Evolutionary conservation across 2,797 vertebrate species (phyloP), one percentile per base, ranked within the genome.

Genomic region (Nannoperca obscura): DNA sequence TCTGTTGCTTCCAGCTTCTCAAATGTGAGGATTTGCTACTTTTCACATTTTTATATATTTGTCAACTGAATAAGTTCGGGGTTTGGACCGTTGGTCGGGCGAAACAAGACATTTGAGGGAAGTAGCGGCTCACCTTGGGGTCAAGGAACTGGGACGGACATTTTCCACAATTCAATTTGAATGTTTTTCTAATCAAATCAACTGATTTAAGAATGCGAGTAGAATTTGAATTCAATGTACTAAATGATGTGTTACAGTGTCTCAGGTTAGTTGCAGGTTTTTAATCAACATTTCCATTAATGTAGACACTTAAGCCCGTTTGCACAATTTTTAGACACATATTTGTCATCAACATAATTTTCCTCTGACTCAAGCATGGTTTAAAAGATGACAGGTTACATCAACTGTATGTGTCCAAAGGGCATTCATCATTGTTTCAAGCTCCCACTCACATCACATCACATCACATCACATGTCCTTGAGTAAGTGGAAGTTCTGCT

Each of bases 331-430:
- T 52, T 76, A 14, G 24, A 27, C 24, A 47, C 30, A 0, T 58
- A 15, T 71, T 59, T 62, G 49, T 84, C 76, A 68, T 75, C 49
- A 2, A 7, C 47, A 66, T 80, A 74, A 34, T 61, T 82, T 22
- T 59, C 50, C 15, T 78, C 42, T 84, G 44, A 71, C 52, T 54
- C 8, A 0, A 32, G 1, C n/a, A 5, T 54, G 50, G 7, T 32
- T 79, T 55, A 62, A 76, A 67, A 40, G 22, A 74, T 42, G 34
- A 75, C n/a, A 44, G n/a, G 38, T 67, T 46, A 50, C 74, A 76
- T 70, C 60, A 72, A 19, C n/a, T 36, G 7, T 68, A 27, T 74
- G 59, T 70, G 57, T 84, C 76, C 75, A 15, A 34, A n/a, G 17
- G 9, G 10, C 24, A 13, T 53, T 66, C 30, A 44, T 40, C 13